Evolutionary conservation across 2,888 invertebrate species (phyloP).

Genomic region (Tetanocera ferruginea): DNA sequence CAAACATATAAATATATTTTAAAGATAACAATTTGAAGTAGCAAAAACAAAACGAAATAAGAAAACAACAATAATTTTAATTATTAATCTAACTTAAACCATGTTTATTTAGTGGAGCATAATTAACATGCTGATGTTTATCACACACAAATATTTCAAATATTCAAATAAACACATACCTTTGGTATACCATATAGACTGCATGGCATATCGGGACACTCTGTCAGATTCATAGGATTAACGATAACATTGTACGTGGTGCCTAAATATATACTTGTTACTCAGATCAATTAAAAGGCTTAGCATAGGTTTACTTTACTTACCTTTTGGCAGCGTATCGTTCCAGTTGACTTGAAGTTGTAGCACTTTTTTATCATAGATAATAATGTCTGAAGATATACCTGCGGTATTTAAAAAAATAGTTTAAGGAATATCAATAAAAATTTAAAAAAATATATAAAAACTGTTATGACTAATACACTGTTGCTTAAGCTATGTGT

Average conservation of each 20-base stretch:
- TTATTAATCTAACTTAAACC: too few species aligned
- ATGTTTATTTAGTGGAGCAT: too few species aligned
- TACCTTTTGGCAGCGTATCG: conserved; percentile 62
- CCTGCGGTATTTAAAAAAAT: background rate
- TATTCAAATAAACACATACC: conserved; percentile 40
- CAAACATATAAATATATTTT: too few species aligned
- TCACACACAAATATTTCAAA: too few species aligned
- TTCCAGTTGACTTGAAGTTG: conserved; percentile 62
- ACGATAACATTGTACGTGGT: conserved; percentile 63
- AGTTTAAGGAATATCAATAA: background rate
- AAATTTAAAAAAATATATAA: background rate
- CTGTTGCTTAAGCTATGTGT: too few species aligned
- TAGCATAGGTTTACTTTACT: conserved; percentile 50
- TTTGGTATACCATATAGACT: conserved; percentile 56
- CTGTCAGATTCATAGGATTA: conserved; percentile 57
- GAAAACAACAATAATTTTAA: too few species aligned
- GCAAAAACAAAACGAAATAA: background rate
- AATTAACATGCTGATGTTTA: too few species aligned
- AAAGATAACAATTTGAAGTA: too few species aligned
- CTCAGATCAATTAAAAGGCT: background rate
- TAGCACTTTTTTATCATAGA: conserved; percentile 47
- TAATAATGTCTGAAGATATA: background rate
- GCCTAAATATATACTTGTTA: conserved; percentile 47
- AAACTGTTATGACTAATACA: too few species aligned
- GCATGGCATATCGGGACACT: conserved; percentile 60